These are phyloP conservation scores for Sebastes vulpes DNA, from an alignment of 2,797 vertebrate species.

Conservation along the genomic window DNA sequence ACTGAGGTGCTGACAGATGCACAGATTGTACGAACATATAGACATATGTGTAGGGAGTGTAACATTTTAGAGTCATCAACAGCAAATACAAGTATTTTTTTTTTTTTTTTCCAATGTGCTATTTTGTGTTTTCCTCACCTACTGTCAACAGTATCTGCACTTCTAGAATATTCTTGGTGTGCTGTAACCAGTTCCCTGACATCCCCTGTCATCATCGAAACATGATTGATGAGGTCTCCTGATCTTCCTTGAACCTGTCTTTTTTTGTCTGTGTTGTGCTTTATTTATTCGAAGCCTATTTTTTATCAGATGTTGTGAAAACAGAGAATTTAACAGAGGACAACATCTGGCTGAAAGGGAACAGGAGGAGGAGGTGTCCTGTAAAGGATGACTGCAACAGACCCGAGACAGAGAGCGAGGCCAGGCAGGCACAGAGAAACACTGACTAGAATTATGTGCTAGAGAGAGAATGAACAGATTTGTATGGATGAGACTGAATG, in stretches of 20 bases:
- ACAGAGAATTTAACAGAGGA: constrained; percentile 32
- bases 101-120: background rate
- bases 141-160: background rate
- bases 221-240: constrained; percentile 22
- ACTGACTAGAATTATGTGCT: constrained; percentile 61
- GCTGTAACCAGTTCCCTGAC: constrained; percentile 9
- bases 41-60: background rate
- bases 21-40: background rate
- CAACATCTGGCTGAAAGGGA: constrained; percentile 37
- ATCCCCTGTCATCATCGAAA: constrained; percentile 24
- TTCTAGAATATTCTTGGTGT: background rate
- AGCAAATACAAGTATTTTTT: background rate
- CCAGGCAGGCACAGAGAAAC: constrained; percentile 40
- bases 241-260: constrained; percentile 11
- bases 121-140: background rate
- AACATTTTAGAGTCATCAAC: background rate
- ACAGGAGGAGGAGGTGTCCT: constrained; percentile 39
- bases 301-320: constrained; percentile 33
- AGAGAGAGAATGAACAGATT: constrained; percentile 54
- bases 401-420: constrained; percentile 50
- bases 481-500: constrained; percentile 58
- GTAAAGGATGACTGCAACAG: constrained; percentile 51
- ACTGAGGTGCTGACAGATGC: background rate
- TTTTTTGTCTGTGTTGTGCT: constrained; percentile 1
- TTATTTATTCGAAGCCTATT: constrained; percentile 23